A percentile compares a stretch with the other conserved stretches of the same genome.
These are phyloP conservation scores for Pangasius sanitwongsei DNA, from an alignment of 2,797 vertebrate species.

Conservation along the genomic window DNA sequence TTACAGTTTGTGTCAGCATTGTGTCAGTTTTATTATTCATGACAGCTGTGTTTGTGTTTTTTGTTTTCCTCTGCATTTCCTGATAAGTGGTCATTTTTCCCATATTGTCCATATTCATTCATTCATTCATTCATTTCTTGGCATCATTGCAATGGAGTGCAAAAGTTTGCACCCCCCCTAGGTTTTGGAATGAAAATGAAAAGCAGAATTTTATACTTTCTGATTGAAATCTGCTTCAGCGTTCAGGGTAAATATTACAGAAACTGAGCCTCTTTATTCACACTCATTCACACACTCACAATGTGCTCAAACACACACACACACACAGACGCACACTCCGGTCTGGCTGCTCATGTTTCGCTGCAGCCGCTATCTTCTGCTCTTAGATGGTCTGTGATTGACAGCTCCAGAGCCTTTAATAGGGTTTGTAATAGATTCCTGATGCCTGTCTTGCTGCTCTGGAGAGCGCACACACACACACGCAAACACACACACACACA, in stretches of 20 bases:
- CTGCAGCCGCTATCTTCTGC: constrained; percentile 45
- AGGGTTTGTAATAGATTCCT: constrained; percentile 65
- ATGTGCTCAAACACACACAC: not conserved
- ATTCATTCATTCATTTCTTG: not conserved
- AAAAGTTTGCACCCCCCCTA: not conserved
- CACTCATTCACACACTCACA: not conserved
- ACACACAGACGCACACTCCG: constrained; percentile 9
- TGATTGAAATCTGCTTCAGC: not conserved
- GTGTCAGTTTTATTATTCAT: not conserved
- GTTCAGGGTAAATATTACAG: not conserved
- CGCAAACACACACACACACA: constrained; percentile 10
- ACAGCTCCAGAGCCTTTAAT: constrained; percentile 64
- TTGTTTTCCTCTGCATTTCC: not conserved
- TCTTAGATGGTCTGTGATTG: constrained; percentile 62
- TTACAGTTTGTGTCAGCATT: not conserved
- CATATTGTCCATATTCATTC: not conserved
- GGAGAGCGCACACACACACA: constrained; percentile 41
- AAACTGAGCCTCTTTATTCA: constrained; percentile 59
- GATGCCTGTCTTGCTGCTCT: constrained; percentile 59
- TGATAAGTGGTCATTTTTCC: not conserved
- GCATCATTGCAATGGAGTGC: not conserved
- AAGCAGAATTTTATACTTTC: not conserved
- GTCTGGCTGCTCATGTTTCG: not conserved
- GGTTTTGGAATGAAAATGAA: not conserved
- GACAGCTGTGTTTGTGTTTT: not conserved